These are phyloP conservation scores for Remorina albescens DNA, from an alignment of 2,797 vertebrate genomes.

Conservation along the genomic window DNA sequence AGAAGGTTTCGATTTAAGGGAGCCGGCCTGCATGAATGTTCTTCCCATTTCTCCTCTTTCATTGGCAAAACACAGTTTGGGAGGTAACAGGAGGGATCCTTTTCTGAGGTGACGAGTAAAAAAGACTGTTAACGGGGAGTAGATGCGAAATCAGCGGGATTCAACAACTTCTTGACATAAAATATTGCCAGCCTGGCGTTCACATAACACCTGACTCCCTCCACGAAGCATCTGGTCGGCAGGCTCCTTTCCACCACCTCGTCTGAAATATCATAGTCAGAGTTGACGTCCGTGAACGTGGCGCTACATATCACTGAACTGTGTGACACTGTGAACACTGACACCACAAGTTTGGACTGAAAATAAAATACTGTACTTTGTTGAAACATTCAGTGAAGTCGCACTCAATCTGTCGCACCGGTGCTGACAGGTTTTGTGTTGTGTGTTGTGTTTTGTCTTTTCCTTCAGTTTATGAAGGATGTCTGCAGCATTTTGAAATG, in stretches of 20 bases:
- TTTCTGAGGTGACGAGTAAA: constrained; percentile 7
- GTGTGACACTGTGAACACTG: constrained; percentile 13
- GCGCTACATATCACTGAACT: not conserved
- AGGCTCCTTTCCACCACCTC: constrained; percentile 38
- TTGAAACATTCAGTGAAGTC: not conserved
- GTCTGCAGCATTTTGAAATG: not conserved
- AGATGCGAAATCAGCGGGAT: constrained; percentile 36
- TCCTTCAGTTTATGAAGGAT: constrained; percentile 14
- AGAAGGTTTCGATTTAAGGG: constrained; percentile 7
- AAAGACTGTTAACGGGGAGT: constrained; percentile 41
- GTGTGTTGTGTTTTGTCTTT: no score
- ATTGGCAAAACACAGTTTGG: constrained; percentile 40
- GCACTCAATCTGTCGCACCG: not conserved
- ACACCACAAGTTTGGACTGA: constrained; percentile 2
- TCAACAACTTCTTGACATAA: constrained; percentile 49
- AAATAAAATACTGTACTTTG: not conserved
- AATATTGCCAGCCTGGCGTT: constrained; percentile 65
- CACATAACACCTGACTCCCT: constrained; percentile 71
- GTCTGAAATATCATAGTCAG: constrained; percentile 44
- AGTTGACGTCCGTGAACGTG: constrained; percentile 30
- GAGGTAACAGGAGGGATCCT: constrained; percentile 26
- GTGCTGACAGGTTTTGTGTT: not conserved
- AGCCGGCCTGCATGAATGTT: constrained; percentile 8
- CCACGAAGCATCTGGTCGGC: constrained; percentile 66
- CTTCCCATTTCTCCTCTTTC: constrained; percentile 2